phyloP scores from a whole-genome alignment of 2,888 invertebrate species.

The Cerastis leucographa region DNA sequence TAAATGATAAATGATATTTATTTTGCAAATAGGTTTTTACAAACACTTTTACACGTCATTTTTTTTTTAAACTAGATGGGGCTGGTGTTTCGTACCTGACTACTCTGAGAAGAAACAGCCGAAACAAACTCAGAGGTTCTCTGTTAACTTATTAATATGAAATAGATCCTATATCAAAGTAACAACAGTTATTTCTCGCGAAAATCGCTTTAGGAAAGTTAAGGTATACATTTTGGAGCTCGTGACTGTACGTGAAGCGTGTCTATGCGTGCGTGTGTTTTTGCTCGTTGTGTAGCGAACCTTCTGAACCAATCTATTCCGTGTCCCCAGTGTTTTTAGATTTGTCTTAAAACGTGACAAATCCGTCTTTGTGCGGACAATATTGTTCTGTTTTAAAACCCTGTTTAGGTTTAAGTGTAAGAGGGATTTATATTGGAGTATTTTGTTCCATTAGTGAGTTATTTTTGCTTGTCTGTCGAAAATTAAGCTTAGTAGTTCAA shows the following conservation, averaged over 20 bases:
- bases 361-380: constrained; percentile 60
- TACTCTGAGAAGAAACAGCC: too few relatives aligned
- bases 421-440: constrained; percentile 51
- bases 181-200: too few relatives aligned
- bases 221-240: too few relatives aligned
- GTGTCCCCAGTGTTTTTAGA: constrained; percentile 46
- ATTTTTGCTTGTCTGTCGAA: constrained; percentile 19
- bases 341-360: constrained; percentile 67
- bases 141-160: too few relatives aligned
- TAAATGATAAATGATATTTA: too few relatives aligned
- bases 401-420: constrained; percentile 57
- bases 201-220: too few relatives aligned
- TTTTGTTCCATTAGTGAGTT: constrained; percentile 51
- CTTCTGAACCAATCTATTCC: background rate
- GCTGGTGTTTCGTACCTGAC: too few relatives aligned
- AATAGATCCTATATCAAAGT: too few relatives aligned
- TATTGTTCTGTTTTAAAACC: constrained; percentile 54
- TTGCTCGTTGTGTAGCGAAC: accelerated
- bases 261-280: background rate
- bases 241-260: background rate
- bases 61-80: too few relatives aligned
- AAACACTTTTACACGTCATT: too few relatives aligned
- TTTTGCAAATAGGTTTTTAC: too few relatives aligned
- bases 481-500: constrained; percentile 17
- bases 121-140: too few relatives aligned